Conservation (phyloP, 2,888 invertebrate species). For the Coelopa pilipes region DNA sequence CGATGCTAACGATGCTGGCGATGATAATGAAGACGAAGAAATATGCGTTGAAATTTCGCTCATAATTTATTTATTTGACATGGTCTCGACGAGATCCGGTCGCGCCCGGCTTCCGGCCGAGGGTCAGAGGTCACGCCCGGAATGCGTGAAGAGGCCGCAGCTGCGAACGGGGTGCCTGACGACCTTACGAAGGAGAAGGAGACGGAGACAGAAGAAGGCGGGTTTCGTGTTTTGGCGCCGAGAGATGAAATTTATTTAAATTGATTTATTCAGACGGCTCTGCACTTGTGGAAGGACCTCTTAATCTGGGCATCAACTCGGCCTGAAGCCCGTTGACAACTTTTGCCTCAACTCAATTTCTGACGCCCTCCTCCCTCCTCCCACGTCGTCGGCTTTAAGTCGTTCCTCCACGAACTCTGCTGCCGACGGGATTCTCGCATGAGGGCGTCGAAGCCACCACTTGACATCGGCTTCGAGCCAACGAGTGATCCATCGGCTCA, state of each 20-base stretch:
- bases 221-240: neutral
- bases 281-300: neutral
- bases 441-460: slow-evolving; percentile 4
- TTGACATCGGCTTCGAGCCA: slow-evolving; percentile 27
- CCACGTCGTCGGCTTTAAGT: neutral
- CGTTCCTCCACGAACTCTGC: neutral
- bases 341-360: neutral
- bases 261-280: neutral
- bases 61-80: slow-evolving; percentile 33
- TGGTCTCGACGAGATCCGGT: neutral
- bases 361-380: neutral
- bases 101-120: too few species aligned
- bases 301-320: neutral
- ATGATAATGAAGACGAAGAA: slow-evolving; percentile 1
- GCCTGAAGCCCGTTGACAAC: neutral
- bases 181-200: neutral
- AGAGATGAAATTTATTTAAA: slow-evolving; percentile 5
- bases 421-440: neutral
- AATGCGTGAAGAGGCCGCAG: slow-evolving; percentile 3
- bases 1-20: too few species aligned
- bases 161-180: neutral
- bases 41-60: slow-evolving; percentile 28
- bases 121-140: slow-evolving; percentile 1
- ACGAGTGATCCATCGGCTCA: slow-evolving; percentile 13
- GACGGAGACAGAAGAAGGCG: neutral